Conservation (phyloP, 2,888 invertebrate species). For the Limnephilus rhombicus region DNA sequence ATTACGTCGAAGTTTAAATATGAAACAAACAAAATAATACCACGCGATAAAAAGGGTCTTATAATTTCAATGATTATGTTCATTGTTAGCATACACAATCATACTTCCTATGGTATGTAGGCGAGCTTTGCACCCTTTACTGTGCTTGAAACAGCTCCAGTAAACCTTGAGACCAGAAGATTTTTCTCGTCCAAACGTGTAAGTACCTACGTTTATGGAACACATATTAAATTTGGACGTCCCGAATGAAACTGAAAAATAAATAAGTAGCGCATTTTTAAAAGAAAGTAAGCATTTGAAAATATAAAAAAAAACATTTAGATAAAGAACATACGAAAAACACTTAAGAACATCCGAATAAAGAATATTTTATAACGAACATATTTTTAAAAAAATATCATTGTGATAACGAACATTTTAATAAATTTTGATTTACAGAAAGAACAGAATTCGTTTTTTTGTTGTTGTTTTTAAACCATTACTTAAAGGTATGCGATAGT, state of each 20-base stretch:
- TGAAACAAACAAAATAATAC: background rate
- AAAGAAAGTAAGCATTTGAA: no score
- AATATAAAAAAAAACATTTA: background rate
- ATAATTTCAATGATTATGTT: conserved; percentile 48
- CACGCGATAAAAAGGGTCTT: background rate
- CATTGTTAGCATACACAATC: conserved; percentile 29
- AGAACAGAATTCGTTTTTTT: no score
- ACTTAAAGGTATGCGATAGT: no score
- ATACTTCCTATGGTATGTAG: conserved; percentile 35
- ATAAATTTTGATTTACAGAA: no score
- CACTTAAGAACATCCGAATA: background rate
- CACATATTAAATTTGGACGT: background rate
- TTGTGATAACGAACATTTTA: no score
- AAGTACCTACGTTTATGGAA: background rate
- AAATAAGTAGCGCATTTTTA: background rate
- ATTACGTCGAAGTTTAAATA: no score
- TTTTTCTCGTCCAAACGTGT: background rate
- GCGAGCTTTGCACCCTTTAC: conserved; percentile 50
- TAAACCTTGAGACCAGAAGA: conserved; percentile 3
- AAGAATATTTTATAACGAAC: no score
- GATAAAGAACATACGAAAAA: background rate
- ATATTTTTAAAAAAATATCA: no score
- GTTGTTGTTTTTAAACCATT: no score
- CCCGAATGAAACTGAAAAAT: background rate
- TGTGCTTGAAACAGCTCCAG: conserved; percentile 47